phyloP scores from a whole-genome alignment of 53 echinoderm and acorn worm genomes.

The Apostichopus leukothele region DNA sequence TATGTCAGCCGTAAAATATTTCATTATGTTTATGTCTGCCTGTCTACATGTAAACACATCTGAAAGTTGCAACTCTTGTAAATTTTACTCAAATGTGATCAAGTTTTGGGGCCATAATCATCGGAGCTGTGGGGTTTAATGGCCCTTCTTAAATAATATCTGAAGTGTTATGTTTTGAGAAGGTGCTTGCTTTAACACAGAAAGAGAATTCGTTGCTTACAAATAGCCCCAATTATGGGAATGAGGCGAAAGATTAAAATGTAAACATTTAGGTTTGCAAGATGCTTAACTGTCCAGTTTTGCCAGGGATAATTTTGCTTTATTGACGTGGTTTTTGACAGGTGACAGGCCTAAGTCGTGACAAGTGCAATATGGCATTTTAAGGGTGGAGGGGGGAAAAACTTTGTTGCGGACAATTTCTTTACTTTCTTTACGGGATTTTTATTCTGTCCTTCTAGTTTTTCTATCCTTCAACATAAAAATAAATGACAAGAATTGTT shows the following conservation, averaged over 20 bases:
- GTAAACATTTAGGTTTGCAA: conserved; percentile 51
- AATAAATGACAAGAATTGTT: conserved; percentile 51
- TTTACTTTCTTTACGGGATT: background rate
- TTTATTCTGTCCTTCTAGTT: conserved; percentile 29
- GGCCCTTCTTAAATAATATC: conserved; percentile 50
- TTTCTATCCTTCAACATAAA: conserved; percentile 48
- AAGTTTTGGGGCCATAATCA: conserved; percentile 50
- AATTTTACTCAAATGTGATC: conserved; percentile 52
- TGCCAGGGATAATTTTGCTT: conserved; percentile 48
- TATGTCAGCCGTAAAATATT: conserved; percentile 48
- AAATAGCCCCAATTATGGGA: conserved; percentile 53
- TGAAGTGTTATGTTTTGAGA: conserved; percentile 36
- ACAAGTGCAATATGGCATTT: conserved; percentile 50
- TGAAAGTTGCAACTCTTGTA: conserved; percentile 39
- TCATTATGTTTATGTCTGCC: conserved; percentile 57
- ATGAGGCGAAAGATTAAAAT: conserved; percentile 52
- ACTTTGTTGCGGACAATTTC: conserved; percentile 25
- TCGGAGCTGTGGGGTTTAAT: conserved; percentile 37
- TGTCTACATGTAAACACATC: conserved; percentile 48
- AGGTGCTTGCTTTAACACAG: conserved; percentile 39
- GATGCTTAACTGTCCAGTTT: conserved; percentile 51
- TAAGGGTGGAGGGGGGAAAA: conserved; percentile 30
- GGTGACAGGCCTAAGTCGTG: conserved; percentile 45
- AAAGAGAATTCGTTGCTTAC: conserved; percentile 41
- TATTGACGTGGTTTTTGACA: conserved; percentile 38